These are phyloP conservation scores for Hyles vespertilio DNA, from an alignment of 1,140 invertebrate genomes.

Conservation along the genomic window DNA sequence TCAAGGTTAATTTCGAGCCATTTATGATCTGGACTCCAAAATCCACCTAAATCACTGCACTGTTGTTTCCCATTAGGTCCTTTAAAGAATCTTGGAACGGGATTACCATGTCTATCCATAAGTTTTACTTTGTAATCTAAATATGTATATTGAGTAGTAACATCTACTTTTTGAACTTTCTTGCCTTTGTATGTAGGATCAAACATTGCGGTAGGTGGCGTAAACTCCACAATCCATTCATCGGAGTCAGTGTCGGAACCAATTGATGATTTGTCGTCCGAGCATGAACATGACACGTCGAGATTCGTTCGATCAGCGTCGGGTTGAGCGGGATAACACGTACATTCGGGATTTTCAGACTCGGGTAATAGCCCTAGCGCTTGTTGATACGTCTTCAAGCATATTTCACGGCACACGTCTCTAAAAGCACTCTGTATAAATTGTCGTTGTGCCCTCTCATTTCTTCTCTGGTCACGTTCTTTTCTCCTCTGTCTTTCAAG, in stretches of 20 bases:
- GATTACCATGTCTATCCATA: conserved; percentile 53
- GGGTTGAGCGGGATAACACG: conserved; percentile 46
- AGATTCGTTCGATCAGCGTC: conserved; percentile 33
- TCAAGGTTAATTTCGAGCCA: conserved; percentile 65
- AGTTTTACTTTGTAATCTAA: conserved; percentile 62
- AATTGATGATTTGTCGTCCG: conserved; percentile 37
- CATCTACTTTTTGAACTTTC: conserved; percentile 46
- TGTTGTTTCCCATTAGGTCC: conserved; percentile 60
- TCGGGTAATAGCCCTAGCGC: conserved; percentile 54
- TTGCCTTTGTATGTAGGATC: conserved; percentile 51
- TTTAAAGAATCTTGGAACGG: conserved; percentile 59
- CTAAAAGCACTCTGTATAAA: conserved; percentile 62
- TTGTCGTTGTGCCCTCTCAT: conserved; percentile 52
- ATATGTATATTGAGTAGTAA: conserved; percentile 52
- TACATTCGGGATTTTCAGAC: conserved; percentile 50
- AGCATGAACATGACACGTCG: conserved; percentile 57
- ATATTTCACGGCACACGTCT: conserved; percentile 64
- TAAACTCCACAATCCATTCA: conserved; percentile 68
- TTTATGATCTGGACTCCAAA: conserved; percentile 57
- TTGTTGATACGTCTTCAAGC: conserved; percentile 66
- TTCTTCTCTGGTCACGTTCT: conserved; percentile 44
- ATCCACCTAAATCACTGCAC: conserved; percentile 66
- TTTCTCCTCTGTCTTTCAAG: conserved; percentile 47
- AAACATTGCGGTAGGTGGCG: conserved; percentile 56
- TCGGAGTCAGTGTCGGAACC: conserved; percentile 59